Conservation (phyloP, 2,113 vertebrate species). For the Caranx ignobilis region DNA sequence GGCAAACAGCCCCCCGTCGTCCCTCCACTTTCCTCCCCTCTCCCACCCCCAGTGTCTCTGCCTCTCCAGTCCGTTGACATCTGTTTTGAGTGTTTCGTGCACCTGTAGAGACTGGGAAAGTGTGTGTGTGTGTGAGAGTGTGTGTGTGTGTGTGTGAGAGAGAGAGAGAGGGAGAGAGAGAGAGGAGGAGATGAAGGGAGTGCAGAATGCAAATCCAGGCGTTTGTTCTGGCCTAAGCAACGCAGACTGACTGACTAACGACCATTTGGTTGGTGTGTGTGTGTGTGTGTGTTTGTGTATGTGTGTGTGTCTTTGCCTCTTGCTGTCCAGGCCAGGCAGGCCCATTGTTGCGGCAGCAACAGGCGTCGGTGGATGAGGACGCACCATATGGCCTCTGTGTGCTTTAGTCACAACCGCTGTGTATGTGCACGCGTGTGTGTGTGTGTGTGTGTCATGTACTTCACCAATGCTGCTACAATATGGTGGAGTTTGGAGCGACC, state of each 20-base stretch:
- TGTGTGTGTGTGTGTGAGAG: conserved; percentile 22
- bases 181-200: conserved; percentile 56
- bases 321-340: conserved; percentile 84
- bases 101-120: conserved; percentile 75
- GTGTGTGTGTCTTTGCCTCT: conserved; percentile 84
- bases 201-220: conserved; percentile 88
- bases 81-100: conserved; percentile 79
- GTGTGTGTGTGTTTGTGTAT: conserved; percentile 80
- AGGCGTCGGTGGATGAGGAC: conserved; percentile 90
- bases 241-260: conserved; percentile 80
- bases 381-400: conserved; percentile 97
- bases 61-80: conserved; percentile 80
- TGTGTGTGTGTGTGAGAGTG: conserved; percentile 50
- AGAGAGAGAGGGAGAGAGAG: not conserved
- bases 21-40: conserved; percentile 39
- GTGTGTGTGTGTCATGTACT: conserved; percentile 87
- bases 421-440: conserved; percentile 47
- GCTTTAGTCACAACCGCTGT: conserved; percentile 90
- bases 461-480: conserved; percentile 90
- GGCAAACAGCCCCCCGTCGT: conserved; percentile 62
- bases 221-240: conserved; percentile 84
- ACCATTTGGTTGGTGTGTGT: conserved; percentile 88
- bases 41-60: conserved; percentile 10
- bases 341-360: conserved; percentile 96
- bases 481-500: conserved; percentile 84